Conservation (phyloP, 2,888 invertebrate species). For the Tenodera sinensis region DNA sequence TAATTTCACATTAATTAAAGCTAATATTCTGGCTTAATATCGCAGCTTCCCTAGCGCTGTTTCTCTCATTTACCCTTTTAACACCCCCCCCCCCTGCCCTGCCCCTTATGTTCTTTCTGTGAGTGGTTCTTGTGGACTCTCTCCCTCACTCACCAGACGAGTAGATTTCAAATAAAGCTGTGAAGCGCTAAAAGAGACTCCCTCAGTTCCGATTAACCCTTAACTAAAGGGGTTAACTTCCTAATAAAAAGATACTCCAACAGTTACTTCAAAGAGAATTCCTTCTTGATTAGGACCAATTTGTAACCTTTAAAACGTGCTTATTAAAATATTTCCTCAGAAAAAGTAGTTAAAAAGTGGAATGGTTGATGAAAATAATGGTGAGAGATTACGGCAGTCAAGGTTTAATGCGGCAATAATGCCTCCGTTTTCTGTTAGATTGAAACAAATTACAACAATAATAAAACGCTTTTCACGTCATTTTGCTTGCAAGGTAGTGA, state of each 20-base stretch:
- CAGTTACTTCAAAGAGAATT: background rate
- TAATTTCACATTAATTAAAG: conserved; percentile 19
- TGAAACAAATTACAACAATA: background rate
- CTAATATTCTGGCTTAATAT: conserved; percentile 9
- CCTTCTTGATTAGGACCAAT: background rate
- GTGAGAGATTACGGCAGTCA: background rate
- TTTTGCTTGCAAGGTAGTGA: too few species aligned
- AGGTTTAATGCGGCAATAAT: background rate
- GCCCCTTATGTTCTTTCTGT: background rate
- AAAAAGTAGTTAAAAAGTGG: background rate
- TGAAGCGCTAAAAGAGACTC: background rate
- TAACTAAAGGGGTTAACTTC: background rate
- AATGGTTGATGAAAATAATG: too few species aligned
- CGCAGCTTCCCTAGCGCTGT: background rate
- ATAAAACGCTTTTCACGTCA: too few species aligned
- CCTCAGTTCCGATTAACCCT: background rate
- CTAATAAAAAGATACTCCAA: background rate
- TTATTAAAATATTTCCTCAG: background rate
- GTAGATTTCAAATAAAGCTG: background rate
- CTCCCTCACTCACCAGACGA: background rate
- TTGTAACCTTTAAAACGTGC: background rate
- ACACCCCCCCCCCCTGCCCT: conserved; percentile 7
- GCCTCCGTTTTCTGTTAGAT: background rate
- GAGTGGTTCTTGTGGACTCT: background rate
- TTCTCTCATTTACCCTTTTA: conserved; percentile 6